Conservation (phyloP, 2,797 vertebrate species). For the Poeciliopsis gracilis region DNA sequence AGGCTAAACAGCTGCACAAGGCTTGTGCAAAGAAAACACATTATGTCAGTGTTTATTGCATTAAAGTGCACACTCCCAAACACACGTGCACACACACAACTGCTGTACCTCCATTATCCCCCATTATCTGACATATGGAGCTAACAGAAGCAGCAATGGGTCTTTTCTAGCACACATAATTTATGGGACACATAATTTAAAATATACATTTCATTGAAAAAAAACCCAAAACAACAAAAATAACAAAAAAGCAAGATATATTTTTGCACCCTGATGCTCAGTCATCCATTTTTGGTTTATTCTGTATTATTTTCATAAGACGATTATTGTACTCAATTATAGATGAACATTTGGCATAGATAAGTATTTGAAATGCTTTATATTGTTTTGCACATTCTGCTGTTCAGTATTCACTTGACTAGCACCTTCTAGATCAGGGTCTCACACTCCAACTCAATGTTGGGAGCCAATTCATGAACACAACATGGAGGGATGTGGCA, state of each 20-base stretch:
- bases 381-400: background rate
- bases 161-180: background rate
- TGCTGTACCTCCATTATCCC: background rate
- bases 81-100: background rate
- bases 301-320: background rate
- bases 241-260: background rate
- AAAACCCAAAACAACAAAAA: background rate
- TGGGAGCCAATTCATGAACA: background rate
- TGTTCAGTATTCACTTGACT: background rate
- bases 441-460: background rate
- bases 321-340: no score
- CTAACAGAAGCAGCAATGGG: background rate
- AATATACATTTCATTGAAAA: background rate
- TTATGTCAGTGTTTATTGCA: background rate
- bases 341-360: no score
- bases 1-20: constrained; percentile 7
- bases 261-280: background rate
- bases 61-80: background rate
- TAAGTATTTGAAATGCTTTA: background rate
- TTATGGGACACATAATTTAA: background rate
- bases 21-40: background rate
- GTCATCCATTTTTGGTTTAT: background rate
- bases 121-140: background rate
- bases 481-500: background rate
- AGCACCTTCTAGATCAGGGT: background rate